Conservation (phyloP, 2,888 invertebrate genomes). For the Spatulosminthurus flaviceps region DNA sequence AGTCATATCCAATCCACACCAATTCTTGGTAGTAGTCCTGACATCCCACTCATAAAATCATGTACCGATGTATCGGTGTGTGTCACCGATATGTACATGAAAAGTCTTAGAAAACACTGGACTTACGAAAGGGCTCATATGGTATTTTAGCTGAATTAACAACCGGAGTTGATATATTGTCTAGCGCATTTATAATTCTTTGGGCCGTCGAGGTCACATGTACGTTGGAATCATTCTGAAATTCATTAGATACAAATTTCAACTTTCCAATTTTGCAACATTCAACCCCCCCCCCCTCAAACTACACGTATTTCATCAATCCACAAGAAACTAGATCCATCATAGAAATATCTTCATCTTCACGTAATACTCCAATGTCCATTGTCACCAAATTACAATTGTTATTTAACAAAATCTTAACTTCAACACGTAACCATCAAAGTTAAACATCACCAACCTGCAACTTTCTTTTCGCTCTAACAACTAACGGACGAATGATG, state of each 20-base stretch:
- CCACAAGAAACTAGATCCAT: no score
- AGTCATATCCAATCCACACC: no score
- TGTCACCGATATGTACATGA: background rate
- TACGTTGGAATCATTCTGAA: slow-evolving; percentile 36
- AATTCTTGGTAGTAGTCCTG: background rate
- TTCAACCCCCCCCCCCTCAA: no score
- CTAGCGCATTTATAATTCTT: slow-evolving; percentile 40
- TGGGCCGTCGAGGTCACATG: slow-evolving; percentile 43
- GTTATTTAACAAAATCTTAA: no score
- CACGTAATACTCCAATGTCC: no score
- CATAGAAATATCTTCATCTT: no score
- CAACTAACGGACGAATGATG: slow-evolving; percentile 39
- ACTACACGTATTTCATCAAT: no score
- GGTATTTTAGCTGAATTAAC: slow-evolving; percentile 44
- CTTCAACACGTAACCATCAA: background rate
- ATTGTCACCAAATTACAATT: no score
- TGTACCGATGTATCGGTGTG: no score
- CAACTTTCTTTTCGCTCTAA: slow-evolving; percentile 40
- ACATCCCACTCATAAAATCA: background rate
- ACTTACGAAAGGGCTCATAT: slow-evolving; percentile 40
- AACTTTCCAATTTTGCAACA: background rate
- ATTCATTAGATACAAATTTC: background rate
- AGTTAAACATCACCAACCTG: background rate
- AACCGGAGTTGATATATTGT: slow-evolving; percentile 41
- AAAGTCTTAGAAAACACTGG: background rate